These are phyloP conservation scores for Mellilla xanthometata DNA, from an alignment of 2,888 invertebrate species.

Conservation along the genomic window DNA sequence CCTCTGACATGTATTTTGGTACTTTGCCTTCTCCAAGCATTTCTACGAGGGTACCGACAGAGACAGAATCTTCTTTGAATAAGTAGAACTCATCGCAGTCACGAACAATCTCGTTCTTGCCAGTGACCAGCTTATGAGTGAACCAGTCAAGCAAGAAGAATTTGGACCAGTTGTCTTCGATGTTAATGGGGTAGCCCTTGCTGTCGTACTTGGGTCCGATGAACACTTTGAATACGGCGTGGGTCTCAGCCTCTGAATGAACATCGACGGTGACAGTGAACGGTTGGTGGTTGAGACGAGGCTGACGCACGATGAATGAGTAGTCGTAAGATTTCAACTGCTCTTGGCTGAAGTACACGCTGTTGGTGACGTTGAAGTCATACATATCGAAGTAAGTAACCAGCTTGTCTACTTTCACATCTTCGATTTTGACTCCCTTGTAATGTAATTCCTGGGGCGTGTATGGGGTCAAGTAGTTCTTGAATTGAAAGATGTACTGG, in stretches of 20 bases:
- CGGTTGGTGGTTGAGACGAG: slow-evolving; percentile 87
- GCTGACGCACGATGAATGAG: slow-evolving; percentile 83
- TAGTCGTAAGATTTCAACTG: slow-evolving; percentile 58
- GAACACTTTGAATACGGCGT: slow-evolving; percentile 85
- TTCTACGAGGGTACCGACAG: slow-evolving; percentile 82
- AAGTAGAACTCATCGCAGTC: slow-evolving; percentile 85
- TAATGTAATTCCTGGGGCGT: slow-evolving; percentile 79
- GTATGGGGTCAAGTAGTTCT: slow-evolving; percentile 82
- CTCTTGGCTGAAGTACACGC: slow-evolving; percentile 51
- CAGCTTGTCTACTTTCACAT: slow-evolving; percentile 83
- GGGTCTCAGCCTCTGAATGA: slow-evolving; percentile 80
- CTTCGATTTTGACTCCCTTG: slow-evolving; percentile 83
- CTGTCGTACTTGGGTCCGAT: slow-evolving; percentile 87
- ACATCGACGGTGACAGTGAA: slow-evolving; percentile 84
- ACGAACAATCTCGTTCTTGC: slow-evolving; percentile 85
- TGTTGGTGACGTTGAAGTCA: slow-evolving; percentile 84
- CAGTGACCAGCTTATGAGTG: slow-evolving; percentile 80
- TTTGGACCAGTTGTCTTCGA: slow-evolving; percentile 82
- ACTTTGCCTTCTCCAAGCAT: slow-evolving; percentile 79
- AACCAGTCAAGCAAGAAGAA: slow-evolving; percentile 85
- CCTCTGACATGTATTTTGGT: slow-evolving; percentile 75
- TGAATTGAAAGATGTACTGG: slow-evolving; percentile 83
- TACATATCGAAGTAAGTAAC: slow-evolving; percentile 86
- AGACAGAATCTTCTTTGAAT: slow-evolving; percentile 84
- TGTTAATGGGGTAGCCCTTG: slow-evolving; percentile 69